These are phyloP conservation scores for Naso thynnoides DNA, from an alignment of 2,797 vertebrate genomes.

Conservation along the genomic window DNA sequence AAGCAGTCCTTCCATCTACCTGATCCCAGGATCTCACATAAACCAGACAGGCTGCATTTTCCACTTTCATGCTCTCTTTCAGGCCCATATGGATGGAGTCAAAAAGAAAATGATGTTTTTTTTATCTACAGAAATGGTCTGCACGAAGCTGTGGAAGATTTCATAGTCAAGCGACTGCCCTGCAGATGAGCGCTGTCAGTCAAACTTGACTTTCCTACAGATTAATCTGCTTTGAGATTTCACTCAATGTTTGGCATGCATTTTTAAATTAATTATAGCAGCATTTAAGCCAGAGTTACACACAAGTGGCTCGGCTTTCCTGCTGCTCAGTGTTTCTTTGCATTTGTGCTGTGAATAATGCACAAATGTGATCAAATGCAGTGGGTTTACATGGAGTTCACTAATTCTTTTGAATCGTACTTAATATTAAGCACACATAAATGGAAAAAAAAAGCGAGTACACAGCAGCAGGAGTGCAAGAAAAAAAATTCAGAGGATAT, in stretches of 20 bases:
- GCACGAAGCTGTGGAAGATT: background rate
- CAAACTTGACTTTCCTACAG: background rate
- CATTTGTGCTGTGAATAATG: background rate
- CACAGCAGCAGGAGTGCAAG: background rate
- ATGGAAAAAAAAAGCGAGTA: background rate
- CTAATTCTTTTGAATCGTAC: background rate
- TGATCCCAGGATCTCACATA: constrained; percentile 27
- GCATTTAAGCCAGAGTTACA: constrained; percentile 6
- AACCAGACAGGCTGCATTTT: constrained; percentile 17
- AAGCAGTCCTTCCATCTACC: constrained; percentile 18
- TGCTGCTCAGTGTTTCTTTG: background rate
- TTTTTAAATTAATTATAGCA: background rate
- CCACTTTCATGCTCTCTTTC: constrained; percentile 4
- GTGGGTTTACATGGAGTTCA: background rate
- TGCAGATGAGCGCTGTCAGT: background rate
- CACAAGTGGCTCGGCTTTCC: background rate
- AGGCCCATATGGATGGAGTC: background rate
- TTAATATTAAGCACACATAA: background rate
- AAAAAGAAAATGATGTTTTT: background rate
- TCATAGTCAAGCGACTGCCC: background rate
- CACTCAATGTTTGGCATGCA: background rate
- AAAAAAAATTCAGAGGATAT: background rate
- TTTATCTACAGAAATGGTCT: background rate
- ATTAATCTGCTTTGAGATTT: background rate
- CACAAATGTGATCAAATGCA: constrained; percentile 12